Conservation (phyloP, 2,113 vertebrate genomes). For the Aplodontia rufa region DNA sequence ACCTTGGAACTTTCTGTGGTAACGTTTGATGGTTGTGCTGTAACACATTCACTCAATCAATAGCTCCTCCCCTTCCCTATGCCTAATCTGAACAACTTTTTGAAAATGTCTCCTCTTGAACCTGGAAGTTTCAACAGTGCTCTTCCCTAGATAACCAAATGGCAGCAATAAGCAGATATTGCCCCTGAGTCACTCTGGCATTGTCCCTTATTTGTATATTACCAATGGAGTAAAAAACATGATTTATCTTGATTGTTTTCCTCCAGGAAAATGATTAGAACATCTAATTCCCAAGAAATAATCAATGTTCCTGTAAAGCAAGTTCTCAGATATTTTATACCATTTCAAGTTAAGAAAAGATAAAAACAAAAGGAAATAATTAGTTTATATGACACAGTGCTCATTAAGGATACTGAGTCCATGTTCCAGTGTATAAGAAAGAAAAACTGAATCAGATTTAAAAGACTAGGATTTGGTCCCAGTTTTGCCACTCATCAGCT, state of each 20-base stretch:
- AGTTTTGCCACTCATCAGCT: background rate
- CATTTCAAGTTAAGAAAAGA: conserved; percentile 34
- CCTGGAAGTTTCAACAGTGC: background rate
- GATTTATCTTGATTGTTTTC: conserved; percentile 13
- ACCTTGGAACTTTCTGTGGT: background rate
- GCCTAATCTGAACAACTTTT: background rate
- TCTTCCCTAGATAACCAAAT: background rate
- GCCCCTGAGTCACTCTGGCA: background rate
- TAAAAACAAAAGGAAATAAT: conserved; percentile 40
- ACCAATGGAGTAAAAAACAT: background rate
- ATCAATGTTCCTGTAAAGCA: conserved; percentile 1
- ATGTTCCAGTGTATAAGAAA: background rate
- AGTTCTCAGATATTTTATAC: background rate
- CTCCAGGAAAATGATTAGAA: background rate
- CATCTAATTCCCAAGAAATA: conserved; percentile 20
- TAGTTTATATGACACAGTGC: background rate
- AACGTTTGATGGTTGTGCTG: background rate
- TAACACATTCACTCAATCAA: background rate
- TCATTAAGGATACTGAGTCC: conserved; percentile 1
- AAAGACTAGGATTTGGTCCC: background rate
- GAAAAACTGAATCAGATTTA: background rate
- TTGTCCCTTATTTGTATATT: background rate
- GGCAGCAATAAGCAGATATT: background rate
- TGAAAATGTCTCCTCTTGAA: background rate
- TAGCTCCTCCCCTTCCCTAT: background rate